Base-by-base conservation (phyloP, 2,797 vertebrate genomes). In the Periophthalmus magnuspinnatus region DNA sequence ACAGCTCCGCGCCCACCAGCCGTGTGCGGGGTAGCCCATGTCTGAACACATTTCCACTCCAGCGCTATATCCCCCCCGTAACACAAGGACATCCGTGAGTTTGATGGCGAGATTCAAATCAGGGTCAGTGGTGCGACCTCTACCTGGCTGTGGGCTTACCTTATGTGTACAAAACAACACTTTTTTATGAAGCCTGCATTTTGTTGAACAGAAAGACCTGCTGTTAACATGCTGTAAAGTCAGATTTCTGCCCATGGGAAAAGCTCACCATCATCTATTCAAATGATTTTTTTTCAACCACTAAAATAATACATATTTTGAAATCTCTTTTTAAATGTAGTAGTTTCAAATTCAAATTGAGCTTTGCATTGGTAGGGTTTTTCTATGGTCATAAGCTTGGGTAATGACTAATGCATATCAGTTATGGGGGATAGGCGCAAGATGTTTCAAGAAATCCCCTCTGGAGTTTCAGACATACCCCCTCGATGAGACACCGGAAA, bases 1-100 rank as follows among this genome's bases (percentile, higher is more conserved):
- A 86, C 80, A 74, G 84, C 85, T 79, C 82, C 65, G 82, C 84
- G 69, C 85, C 88, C 84, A 87, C 86, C 76, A 22, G 74, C 78
- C 17, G 68, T 19, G 68, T 16, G 78, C 67, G 74, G 71, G 76
- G 77, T 74, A 71, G 81, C 77, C 79, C 38, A 57, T 78, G 85
- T 89, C 86, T 88, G 84, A 85, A 88, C 86, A 75, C 63, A 82
- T 86, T 90, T 90, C 82, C 81, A 75, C 88, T 86, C 76, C 81
- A 66, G 50, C 71, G 81, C 84, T 76, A 74, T 86, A 77, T 69
- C 65, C 38, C 64, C 28, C 65, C 76, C 86, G 84, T 88, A 81
- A 86, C 82, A 85, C 88, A 90, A 90, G 87, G 90, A 90, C 89
- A 71, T 80, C 71, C 77, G 34, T 16, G 71, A 84, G 81, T 82